phyloP scores from a whole-genome alignment of 2,888 invertebrate species.

The Adelognathus sp. region DNA sequence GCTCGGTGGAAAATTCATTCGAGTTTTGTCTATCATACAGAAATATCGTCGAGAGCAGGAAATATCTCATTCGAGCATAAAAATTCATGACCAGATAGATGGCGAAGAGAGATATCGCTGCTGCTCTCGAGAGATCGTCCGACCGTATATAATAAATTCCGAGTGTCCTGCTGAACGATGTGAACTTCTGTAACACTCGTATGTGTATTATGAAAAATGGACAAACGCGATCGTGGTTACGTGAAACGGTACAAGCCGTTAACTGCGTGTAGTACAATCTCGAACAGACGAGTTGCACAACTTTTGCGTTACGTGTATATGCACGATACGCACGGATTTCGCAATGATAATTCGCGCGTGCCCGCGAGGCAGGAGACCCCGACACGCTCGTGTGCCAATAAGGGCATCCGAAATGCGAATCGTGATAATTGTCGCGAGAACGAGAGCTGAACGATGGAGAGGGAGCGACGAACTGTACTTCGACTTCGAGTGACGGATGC shows the following conservation, averaged over 20 bases:
- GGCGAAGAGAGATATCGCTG: conserved; percentile 17
- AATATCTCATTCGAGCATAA: conserved; percentile 35
- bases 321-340: conserved; percentile 29
- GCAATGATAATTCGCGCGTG: conserved; percentile 39
- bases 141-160: conserved; percentile 31
- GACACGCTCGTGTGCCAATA: conserved; percentile 57
- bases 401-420: conserved; percentile 71
- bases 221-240: conserved; percentile 24
- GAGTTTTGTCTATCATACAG: neutral
- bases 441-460: conserved; percentile 14
- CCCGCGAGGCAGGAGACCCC: conserved; percentile 50
- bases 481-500: neutral
- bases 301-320: neutral
- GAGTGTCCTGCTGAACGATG: conserved; percentile 34
- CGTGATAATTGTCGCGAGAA: conserved; percentile 62
- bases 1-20: neutral
- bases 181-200: conserved; percentile 20
- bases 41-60: neutral
- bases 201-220: conserved; percentile 32
- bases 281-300: conserved; percentile 30
- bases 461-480: neutral
- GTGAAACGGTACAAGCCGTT: conserved; percentile 33
- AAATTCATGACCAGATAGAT: conserved; percentile 52
- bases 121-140: conserved; percentile 21
- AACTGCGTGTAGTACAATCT: neutral